Evolutionary conservation across 1,140 invertebrate genomes (phyloP), one percentile per base, ranked within the genome.

Genomic region (Euschistus heros): DNA sequence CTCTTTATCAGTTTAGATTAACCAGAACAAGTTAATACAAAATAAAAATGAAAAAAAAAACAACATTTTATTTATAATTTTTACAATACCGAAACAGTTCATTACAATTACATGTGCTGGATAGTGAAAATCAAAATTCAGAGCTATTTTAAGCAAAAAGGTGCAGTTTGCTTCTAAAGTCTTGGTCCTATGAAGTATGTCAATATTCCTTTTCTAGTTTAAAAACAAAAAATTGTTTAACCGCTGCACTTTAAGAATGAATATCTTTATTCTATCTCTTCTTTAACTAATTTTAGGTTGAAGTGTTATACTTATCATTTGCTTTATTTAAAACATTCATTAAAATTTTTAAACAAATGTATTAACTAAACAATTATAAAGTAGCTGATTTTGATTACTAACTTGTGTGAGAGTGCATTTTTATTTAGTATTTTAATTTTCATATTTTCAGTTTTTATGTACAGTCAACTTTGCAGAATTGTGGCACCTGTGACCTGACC

Each of bases 111-210:
- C 17, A 27, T 59, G 26, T 59, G 55, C 55, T 59, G 55, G 55
- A 59, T 27, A 24, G 5, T 61, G 17, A 37, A 42, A n/a, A 6
- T 37, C 33, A 18, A 61, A 44, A 66, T 60, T 27, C 66, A 46
- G 62, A 66, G 54, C 61, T 67, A 61, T 66, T 57, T 66, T 69
- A 65, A 64, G 68, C 62, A 67, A 70, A 70, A 70, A 68, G 70
- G 71, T 72, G 71, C 71, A 72, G 71, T 72, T 72, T 72, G 69
- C 71, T 72, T 71, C 70, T 63, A 20, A 63, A 54, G 18, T 52
- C 33, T 37, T 33, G 33, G 24, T 42, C 37, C 22, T 67, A 17
- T 22, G 27, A 30, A 13, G 24, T 18, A 15, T 46, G 7, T 66
- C 46, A 30, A 37, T 37, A 37, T 50, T 30, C 17, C 55, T 13